Evolutionary conservation across 2,797 vertebrate species (phyloP).

Genomic region (Sitta carolinensis): DNA sequence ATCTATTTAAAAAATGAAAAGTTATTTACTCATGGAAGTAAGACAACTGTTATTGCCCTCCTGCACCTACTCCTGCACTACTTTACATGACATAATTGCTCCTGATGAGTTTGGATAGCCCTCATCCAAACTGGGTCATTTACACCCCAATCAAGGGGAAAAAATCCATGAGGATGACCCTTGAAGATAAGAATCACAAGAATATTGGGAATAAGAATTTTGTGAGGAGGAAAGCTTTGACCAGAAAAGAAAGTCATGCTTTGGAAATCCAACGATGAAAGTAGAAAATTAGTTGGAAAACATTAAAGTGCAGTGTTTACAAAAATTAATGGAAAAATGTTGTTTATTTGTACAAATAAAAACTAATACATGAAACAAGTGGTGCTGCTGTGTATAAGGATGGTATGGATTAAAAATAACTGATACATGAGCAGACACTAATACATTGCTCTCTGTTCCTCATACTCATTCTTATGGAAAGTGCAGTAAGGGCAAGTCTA

Average conservation of each 20-base stretch:
- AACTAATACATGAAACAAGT: not conserved
- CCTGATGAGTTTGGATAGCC: not conserved
- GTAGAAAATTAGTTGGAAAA: not conserved
- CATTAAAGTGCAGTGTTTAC: not conserved
- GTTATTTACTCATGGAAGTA: not conserved
- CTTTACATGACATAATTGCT: not conserved
- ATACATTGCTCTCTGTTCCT: not conserved
- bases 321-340: not conserved
- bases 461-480: not conserved
- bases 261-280: not conserved
- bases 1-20: not conserved
- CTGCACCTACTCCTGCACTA: not conserved
- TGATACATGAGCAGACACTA: not conserved
- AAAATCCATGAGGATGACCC: not conserved
- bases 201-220: not conserved
- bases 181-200: not conserved
- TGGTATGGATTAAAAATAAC: not conserved
- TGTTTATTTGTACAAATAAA: not conserved
- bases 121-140: not conserved
- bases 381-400: not conserved
- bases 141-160: not conserved
- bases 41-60: not conserved
- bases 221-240: not conserved
- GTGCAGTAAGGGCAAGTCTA: not conserved
- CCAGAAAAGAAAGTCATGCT: not conserved